Percentiles rank a stretch among this genome's conserved stretches.
phyloP scores from a whole-genome alignment of 2,113 vertebrate species.

The Zapornia atra region DNA sequence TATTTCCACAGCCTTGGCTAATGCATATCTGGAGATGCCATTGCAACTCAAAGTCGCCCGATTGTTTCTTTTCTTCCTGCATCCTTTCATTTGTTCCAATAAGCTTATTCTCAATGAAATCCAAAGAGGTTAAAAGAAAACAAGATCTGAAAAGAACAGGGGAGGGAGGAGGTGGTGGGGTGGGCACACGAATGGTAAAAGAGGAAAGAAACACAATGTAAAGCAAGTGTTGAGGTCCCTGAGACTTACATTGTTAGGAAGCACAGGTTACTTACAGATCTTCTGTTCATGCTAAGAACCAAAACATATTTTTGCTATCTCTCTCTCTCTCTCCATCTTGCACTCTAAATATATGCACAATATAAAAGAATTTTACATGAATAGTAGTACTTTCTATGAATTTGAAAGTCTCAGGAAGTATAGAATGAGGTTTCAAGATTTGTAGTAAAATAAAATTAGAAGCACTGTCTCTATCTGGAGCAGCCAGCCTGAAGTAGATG shows the following conservation, averaged over 20 bases:
- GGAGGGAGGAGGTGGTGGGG: too few species aligned
- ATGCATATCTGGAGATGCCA: neutral
- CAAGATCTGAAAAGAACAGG: neutral
- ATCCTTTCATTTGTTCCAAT: neutral
- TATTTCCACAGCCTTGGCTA: neutral
- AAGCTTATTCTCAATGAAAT: neutral
- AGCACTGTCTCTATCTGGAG: neutral
- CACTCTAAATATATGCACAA: neutral
- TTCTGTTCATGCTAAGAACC: neutral
- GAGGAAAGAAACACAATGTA: neutral
- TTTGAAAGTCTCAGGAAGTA: neutral
- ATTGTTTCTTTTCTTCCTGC: neutral
- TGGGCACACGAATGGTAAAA: neutral
- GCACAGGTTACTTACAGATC: neutral
- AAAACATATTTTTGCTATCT: neutral
- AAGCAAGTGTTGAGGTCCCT: neutral
- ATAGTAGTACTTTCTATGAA: neutral
- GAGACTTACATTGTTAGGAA: neutral
- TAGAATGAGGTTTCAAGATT: neutral
- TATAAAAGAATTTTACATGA: neutral
- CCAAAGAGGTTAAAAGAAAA: neutral
- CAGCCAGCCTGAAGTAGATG: neutral
- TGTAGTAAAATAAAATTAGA: neutral
- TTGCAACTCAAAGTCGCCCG: neutral
- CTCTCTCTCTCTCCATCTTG: too few species aligned